Evolutionary conservation across 2,888 invertebrate species (phyloP).

Genomic region (Cephus pygmeus): DNA sequence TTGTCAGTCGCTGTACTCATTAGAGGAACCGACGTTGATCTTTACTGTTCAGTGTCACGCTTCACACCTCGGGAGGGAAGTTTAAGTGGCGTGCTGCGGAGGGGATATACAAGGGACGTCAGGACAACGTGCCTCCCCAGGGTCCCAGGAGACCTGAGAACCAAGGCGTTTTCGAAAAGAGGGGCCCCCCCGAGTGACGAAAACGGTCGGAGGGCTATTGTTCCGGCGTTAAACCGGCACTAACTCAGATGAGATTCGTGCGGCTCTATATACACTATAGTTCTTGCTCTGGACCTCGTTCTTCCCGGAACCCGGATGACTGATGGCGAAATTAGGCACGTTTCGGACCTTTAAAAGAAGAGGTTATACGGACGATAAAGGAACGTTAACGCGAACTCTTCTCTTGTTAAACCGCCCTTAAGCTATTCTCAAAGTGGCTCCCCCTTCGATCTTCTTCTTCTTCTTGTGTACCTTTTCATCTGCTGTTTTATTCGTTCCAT

Average conservation of each 20-base stretch:
- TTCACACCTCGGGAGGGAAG: slow-evolving; percentile 35
- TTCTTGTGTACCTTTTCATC: background rate
- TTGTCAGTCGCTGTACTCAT: background rate
- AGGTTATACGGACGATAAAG: slow-evolving; percentile 21
- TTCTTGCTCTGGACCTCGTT: slow-evolving; percentile 1
- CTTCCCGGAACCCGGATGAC: slow-evolving; percentile 43
- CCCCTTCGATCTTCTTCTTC: background rate
- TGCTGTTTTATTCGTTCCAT: background rate
- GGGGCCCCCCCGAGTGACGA: slow-evolving; percentile 23
- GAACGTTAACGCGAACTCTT: background rate
- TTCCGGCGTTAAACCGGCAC: slow-evolving; percentile 49
- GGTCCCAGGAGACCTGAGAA: slow-evolving; percentile 15
- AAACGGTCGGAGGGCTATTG: slow-evolving; percentile 37
- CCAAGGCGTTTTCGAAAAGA: slow-evolving; percentile 17
- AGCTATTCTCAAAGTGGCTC: background rate
- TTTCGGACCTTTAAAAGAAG: slow-evolving; percentile 25
- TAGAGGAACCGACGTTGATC: background rate
- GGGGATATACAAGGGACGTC: slow-evolving; percentile 10
- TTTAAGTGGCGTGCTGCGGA: slow-evolving; percentile 4
- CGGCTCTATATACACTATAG: slow-evolving; percentile 25
- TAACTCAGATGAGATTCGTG: slow-evolving; percentile 49
- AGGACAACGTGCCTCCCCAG: slow-evolving; percentile 22
- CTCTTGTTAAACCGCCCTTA: background rate
- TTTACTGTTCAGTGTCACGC: slow-evolving; percentile 30
- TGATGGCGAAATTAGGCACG: slow-evolving; percentile 45